phyloP scores from a whole-genome alignment of 1,140 invertebrate genomes.

The Drosophila orosa region DNA sequence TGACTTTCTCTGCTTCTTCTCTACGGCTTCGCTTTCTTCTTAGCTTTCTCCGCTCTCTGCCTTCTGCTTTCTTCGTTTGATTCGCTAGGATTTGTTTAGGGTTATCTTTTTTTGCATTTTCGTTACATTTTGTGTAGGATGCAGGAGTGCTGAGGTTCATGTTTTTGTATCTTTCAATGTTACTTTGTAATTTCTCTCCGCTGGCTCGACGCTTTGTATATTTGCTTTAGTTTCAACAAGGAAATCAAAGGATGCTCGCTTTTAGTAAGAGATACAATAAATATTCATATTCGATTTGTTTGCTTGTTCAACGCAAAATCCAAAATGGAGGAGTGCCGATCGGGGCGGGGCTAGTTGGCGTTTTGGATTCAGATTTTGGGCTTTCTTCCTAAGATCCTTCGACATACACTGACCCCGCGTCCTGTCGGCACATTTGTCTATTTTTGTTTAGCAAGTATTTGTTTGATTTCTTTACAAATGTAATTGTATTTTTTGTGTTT shows the following conservation, averaged over 20 bases:
- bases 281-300: slow-evolving; percentile 50
- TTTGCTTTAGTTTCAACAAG: slow-evolving; percentile 81
- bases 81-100: slow-evolving; percentile 77
- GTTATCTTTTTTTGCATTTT: slow-evolving; percentile 52
- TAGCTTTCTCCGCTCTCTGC: slow-evolving; percentile 30
- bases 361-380: background rate
- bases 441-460: slow-evolving; percentile 62
- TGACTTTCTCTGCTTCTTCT: slow-evolving; percentile 45
- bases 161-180: slow-evolving; percentile 84
- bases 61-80: slow-evolving; percentile 35
- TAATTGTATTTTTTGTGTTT: slow-evolving; percentile 48
- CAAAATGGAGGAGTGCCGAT: slow-evolving; percentile 57
- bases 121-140: slow-evolving; percentile 82
- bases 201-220: slow-evolving; percentile 69
- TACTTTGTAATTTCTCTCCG: slow-evolving; percentile 77
- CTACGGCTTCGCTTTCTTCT: slow-evolving; percentile 39
- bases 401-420: slow-evolving; percentile 16
- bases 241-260: slow-evolving; percentile 70
- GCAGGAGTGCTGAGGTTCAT: slow-evolving; percentile 84
- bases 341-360: background rate
- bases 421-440: slow-evolving; percentile 66
- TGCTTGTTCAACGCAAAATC: slow-evolving; percentile 54
- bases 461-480: slow-evolving; percentile 50
- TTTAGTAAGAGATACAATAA: slow-evolving; percentile 67
- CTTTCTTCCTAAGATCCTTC: slow-evolving; percentile 1